Percentiles rank a stretch among this genome's conserved stretches.
Conservation (phyloP, 2,888 invertebrate species). For the Torymus auratus region DNA sequence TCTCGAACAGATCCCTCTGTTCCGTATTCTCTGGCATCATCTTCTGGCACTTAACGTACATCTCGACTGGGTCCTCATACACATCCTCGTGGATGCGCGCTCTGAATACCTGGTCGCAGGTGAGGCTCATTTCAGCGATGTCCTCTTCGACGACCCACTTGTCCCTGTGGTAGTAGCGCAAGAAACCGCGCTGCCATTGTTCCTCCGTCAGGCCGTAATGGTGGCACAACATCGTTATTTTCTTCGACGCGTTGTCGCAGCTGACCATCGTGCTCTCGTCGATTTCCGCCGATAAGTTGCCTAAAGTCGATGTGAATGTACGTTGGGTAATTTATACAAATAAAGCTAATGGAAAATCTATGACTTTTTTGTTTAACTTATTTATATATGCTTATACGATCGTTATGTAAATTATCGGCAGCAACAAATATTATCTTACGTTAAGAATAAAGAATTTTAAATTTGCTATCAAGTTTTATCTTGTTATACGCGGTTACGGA, state of each 20-base stretch:
- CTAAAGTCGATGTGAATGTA: neutral
- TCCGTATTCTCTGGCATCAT: neutral
- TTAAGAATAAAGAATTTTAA: too few species aligned
- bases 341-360: too few species aligned
- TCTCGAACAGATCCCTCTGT: conserved; percentile 33
- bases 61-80: neutral
- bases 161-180: conserved; percentile 33
- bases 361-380: too few species aligned
- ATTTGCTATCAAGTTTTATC: too few species aligned
- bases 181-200: conserved; percentile 35
- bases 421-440: too few species aligned
- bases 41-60: conserved; percentile 28
- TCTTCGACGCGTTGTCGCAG: conserved; percentile 17
- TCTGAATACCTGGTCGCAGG: conserved; percentile 40
- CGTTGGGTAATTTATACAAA: too few species aligned
- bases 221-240: conserved; percentile 1
- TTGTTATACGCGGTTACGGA: too few species aligned
- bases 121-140: conserved; percentile 6
- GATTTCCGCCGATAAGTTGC: conserved; percentile 20
- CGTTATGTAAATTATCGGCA: too few species aligned
- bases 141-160: conserved; percentile 44
- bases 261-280: conserved; percentile 21
- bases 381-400: too few species aligned
- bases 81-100: neutral
- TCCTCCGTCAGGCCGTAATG: conserved; percentile 37